A percentile compares a stretch with the other conserved stretches of the same genome.
phyloP scores from a whole-genome alignment of 2,888 invertebrate genomes.

The Spatulosminthurus flaviceps region DNA sequence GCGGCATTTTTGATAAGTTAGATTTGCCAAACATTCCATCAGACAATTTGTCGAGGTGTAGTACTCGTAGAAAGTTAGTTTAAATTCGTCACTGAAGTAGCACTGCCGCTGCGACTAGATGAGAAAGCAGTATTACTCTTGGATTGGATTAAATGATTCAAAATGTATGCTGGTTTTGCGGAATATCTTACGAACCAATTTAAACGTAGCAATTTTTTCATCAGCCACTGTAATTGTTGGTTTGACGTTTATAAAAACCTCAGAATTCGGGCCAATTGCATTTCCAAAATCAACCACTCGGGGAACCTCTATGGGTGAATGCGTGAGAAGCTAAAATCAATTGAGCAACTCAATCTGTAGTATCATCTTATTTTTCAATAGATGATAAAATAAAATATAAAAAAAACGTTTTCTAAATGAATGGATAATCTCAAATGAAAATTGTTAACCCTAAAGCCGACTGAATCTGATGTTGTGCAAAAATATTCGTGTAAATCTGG shows the following conservation, averaged over 20 bases:
- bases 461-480: slow-evolving; percentile 57
- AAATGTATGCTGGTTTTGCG: no score
- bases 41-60: slow-evolving; percentile 54
- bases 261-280: slow-evolving; percentile 49
- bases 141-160: background rate
- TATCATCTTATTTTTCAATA: no score
- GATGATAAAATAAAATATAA: no score
- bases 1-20: slow-evolving; percentile 50
- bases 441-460: slow-evolving; percentile 56
- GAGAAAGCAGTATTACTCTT: background rate
- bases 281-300: slow-evolving; percentile 51
- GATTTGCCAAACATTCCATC: slow-evolving; percentile 46
- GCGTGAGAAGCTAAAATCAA: slow-evolving; percentile 37
- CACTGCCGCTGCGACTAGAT: slow-evolving; percentile 50
- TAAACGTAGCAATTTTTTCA: slow-evolving; percentile 46
- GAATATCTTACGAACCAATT: no score
- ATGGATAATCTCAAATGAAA: no score
- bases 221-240: slow-evolving; percentile 48
- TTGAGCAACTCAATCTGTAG: slow-evolving; percentile 29
- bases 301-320: slow-evolving; percentile 53
- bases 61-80: slow-evolving; percentile 49
- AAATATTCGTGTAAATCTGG: slow-evolving; percentile 57
- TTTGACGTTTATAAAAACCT: slow-evolving; percentile 52
- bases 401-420: no score
- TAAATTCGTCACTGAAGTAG: slow-evolving; percentile 50